Evolutionary conservation across 2,797 vertebrate species (phyloP), one percentile per base, ranked within the genome.

Genomic region (Leucoraja ocellata): DNA sequence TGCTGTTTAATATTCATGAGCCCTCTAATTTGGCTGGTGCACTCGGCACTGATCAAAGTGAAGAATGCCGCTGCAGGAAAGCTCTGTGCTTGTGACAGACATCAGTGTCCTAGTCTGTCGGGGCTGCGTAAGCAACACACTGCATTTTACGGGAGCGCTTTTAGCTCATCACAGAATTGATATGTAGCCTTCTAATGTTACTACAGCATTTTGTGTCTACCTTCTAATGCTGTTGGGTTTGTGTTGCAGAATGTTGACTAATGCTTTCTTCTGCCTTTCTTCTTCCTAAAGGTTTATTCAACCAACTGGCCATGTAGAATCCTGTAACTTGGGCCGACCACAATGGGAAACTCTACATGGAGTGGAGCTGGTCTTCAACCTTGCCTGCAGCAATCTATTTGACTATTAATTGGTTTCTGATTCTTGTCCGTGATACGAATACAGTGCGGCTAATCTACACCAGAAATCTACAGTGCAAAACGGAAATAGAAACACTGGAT

Each of bases 281-380:
- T 81, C 93, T 96, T 95, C 96, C 94, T 96, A 94, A 97, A 98
- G 97, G 97, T 97, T 96, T 97, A 95, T 96, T 95, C 96, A 97
- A 97, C 97, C 96, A 96, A 97, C 97, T 97, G 98, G 99, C 96
- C 98, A 98, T 98, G 98, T 99, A 98, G 98, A 97, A 97, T 97
- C 96, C 95, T 95, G 95, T 95, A 96, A 96, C 95, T 93, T 93
- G 96, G 95, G 95, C 94, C 94, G 95, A 96, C 94, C 97, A 98
- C 96, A 97, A 99, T 99, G 98, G 98, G 96, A 97, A 96, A 95
- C 96, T 94, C 96, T 97, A 97, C 97, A 97, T 98, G 98, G 98
- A 98, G 97, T 95, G 96, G 96, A 95, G 96, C 97, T 95, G 97
- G 97, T 97, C 97, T 97, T 96, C 98, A 98, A 96, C 98, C 98